Evolutionary conservation across 2,797 vertebrate species (phyloP), one percentile per base, ranked within the genome.

Genomic region (Tangara arthus): DNA sequence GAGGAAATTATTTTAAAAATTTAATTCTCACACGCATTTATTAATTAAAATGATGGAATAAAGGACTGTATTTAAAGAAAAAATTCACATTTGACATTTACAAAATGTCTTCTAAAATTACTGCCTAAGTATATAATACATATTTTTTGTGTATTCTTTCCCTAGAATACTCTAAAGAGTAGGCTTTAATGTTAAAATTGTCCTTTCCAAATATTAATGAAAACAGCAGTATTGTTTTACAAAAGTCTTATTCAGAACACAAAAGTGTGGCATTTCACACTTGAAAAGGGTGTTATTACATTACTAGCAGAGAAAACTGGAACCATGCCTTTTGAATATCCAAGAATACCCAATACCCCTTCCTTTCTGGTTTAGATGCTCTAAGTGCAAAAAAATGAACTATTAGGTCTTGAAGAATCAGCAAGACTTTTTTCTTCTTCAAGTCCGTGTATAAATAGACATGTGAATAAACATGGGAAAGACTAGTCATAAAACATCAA

Each of bases 1-100:
- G 26, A 93, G 44, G 35, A 92, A 92, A 92, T 89, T 18, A 68
- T 41, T 53, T 89, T n/a, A 71, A 92, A 92, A 87, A 63, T 69
- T 57, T 90, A 89, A 70, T 91, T 91, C 41, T 71, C 35, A 24
- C 32, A 66, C 30, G 47, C 11, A 0, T 7, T 26, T 61, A 68
- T 75, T 86, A 71, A 78, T 56, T 66, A 27, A 73, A 83, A 87
- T 44, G 23, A 73, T 63, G 23, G 39, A 59, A 79, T 63, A 82
- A 83, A 77, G 56, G 50, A 50, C 8, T 8, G 12, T 24, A 46
- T 37, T 57, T 86, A 41, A 95, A 75, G 55, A 59, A 2, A 82
- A 72, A 78, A 81, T 39, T 75, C 57, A 20, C 23, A 35, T 53
- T 82, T 82, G 59, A 37, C 44, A 59, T 47, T 70, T 53, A 32